Conservation (phyloP, 2,113 vertebrate species). For the Macrotus californicus region DNA sequence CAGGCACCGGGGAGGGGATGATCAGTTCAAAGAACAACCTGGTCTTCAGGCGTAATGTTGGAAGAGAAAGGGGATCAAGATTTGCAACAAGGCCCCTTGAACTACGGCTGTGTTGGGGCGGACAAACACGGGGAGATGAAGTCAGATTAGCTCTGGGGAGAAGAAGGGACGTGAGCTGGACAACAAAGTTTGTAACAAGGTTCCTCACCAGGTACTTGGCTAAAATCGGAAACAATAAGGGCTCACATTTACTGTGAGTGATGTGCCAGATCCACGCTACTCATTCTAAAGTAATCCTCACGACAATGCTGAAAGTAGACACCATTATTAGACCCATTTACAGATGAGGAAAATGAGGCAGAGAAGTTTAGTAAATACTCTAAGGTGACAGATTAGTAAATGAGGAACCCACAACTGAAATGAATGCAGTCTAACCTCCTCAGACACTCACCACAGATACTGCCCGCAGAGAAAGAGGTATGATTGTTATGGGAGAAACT, state of each 20-base stretch:
- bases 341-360: background rate
- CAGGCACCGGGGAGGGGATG: background rate
- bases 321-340: background rate
- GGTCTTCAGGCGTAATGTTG: background rate
- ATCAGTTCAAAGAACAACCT: background rate
- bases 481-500: no score
- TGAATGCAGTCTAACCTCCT: background rate
- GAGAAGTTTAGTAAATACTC: background rate
- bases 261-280: background rate
- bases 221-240: background rate
- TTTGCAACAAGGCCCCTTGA: background rate
- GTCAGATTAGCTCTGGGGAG: background rate
- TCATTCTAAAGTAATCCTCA: background rate
- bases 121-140: background rate
- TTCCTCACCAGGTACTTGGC: background rate
- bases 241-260: background rate
- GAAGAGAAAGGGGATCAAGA: background rate
- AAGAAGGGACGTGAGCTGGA: background rate
- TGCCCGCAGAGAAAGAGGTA: no score
- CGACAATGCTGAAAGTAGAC: background rate
- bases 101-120: no score
- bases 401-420: background rate
- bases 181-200: no score
- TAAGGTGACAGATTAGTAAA: background rate
- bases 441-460: no score